These are phyloP conservation scores for Carposina sasakii DNA, from an alignment of 1,140 invertebrate genomes.

Conservation along the genomic window DNA sequence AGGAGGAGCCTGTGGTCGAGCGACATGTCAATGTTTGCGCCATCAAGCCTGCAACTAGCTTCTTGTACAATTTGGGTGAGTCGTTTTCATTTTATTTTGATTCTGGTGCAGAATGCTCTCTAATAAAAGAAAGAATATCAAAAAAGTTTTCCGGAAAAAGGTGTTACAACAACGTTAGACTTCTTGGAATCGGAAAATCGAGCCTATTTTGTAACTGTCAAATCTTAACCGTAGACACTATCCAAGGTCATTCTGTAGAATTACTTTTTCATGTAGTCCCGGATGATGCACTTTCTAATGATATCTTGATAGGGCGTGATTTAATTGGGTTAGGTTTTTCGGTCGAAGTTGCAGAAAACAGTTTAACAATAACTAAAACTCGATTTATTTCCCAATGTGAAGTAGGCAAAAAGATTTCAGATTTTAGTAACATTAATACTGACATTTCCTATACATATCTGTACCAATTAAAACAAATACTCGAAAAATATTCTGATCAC, in stretches of 20 bases:
- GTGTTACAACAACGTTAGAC: background rate
- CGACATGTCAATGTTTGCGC: background rate
- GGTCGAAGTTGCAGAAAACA: background rate
- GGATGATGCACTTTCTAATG: background rate
- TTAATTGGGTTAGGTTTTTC: background rate
- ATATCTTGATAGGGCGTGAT: conserved; percentile 2
- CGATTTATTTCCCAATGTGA: background rate
- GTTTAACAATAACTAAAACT: background rate
- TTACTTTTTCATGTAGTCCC: conserved; percentile 1
- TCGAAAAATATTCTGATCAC: background rate
- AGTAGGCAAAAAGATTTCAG: background rate
- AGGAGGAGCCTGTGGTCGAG: background rate
- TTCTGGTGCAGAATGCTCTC: background rate
- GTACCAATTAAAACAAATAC: background rate
- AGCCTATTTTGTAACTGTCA: background rate
- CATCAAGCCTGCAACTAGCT: background rate
- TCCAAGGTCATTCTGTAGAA: background rate
- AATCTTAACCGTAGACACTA: background rate
- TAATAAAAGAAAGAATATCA: background rate
- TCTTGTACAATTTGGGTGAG: background rate
- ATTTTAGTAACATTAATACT: conserved; percentile 6
- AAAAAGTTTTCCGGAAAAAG: background rate
- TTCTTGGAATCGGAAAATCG: background rate
- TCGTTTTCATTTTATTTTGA: conserved; percentile 6
- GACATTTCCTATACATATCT: background rate